Conservation (phyloP, 1,140 invertebrate genomes). For the Caerostris extrusa region DNA sequence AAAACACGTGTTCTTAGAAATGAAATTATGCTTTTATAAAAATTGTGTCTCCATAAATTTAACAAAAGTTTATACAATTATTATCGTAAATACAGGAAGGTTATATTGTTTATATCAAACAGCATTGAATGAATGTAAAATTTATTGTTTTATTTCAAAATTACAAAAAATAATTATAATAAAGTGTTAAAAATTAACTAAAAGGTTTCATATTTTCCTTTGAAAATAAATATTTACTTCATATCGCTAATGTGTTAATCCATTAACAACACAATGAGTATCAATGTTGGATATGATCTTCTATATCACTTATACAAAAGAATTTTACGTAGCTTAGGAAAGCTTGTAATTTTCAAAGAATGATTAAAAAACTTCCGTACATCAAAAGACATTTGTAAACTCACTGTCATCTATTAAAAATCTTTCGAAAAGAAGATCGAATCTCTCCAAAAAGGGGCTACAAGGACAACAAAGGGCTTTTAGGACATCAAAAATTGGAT, state of each 20-base stretch:
- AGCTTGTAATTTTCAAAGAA: slow-evolving; percentile 24
- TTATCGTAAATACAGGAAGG: too few species aligned
- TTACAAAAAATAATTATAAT: too few species aligned
- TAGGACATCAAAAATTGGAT: slow-evolving; percentile 24
- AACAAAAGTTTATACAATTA: too few species aligned
- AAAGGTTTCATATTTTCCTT: too few species aligned
- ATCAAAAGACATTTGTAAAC: slow-evolving; percentile 20
- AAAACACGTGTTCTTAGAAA: too few species aligned
- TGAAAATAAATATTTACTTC: slow-evolving; percentile 33
- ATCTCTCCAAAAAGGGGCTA: not conserved
- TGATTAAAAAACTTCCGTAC: slow-evolving; percentile 2
- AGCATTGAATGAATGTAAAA: too few species aligned
- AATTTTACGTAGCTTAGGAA: not conserved
- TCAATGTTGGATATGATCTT: not conserved
- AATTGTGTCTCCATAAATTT: too few species aligned
- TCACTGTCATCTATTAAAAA: slow-evolving; percentile 11
- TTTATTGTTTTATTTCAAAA: too few species aligned
- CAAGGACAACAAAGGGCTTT: slow-evolving; percentile 54
- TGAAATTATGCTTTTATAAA: too few species aligned
- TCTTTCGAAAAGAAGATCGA: slow-evolving; percentile 7
- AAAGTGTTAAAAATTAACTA: too few species aligned
- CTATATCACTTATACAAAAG: not conserved
- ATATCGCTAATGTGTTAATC: slow-evolving; percentile 10
- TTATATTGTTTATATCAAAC: too few species aligned
- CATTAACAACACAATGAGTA: not conserved